Evolutionary conservation across 1,140 invertebrate genomes (phyloP), one percentile per base, ranked within the genome.

Genomic region (Agraylea sexmaculata): DNA sequence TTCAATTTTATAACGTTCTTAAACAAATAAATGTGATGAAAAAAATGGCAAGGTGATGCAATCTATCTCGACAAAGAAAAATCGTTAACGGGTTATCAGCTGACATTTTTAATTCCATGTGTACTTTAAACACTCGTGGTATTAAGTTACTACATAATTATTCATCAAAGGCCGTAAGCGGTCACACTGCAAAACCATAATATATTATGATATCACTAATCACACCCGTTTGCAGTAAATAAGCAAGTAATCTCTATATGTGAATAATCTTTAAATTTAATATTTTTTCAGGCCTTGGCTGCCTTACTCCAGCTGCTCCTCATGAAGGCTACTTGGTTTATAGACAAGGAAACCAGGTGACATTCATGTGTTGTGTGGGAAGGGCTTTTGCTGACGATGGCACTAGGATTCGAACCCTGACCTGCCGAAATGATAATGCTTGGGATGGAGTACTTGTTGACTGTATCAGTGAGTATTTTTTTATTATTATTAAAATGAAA

Each of bases 331-430:
- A 75, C 45, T 51, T 75, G 3, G 68, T 72, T 40, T 68, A 66
- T 51, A 61, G 68, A 21, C 66, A 66, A 28, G 64, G 63, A 27
- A 65, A 65, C n/a, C 53, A 62, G n/a, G 71, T 70, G 1, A 60
- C 70, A 40, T 77, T 67, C 54, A 71, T 68, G 57, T 78, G 75
- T 55, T 68, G 73, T 46, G 63, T 70, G 8, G 69, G 68, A 23
- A 65, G 57, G 49, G 64, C 68, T 44, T 78, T 77, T 55, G 62
- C 65, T 3, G 74, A 77, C 47, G 70, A 67, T 2, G 53, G 57
- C 33, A 51, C 61, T 51, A 64, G 64, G 52, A 61, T 56, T 35
- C 63, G 66, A 12, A 52, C 64, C 7, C 45, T 78, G 31, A 59
- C 59, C 51, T 78, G 76, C 57, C 56, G 64, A 30, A 58, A 66